phyloP scores from a whole-genome alignment of 2,113 vertebrate species.

The Hucho hucho region DNA sequence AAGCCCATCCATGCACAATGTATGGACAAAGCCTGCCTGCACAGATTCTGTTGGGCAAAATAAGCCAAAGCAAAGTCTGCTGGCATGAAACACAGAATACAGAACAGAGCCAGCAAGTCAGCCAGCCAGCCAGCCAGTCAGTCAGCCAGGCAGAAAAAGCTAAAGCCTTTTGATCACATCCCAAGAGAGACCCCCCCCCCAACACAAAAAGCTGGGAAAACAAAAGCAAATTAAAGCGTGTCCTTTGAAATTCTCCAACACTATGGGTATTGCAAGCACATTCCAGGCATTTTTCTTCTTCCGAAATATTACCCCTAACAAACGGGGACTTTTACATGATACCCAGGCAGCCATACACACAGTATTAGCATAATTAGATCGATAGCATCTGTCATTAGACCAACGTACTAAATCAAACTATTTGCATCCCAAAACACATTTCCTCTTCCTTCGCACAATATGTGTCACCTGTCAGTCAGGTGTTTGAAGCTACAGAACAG shows the following conservation, averaged over 20 bases:
- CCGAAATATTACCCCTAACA: neutral
- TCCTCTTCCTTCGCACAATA: neutral
- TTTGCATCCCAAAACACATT: no score
- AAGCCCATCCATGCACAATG: neutral
- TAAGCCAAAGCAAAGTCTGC: conserved; percentile 4
- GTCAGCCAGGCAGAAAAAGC: conserved; percentile 36
- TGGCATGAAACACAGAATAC: conserved; percentile 7
- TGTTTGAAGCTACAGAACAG: conserved; percentile 14
- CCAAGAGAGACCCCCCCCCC: conserved; percentile 22
- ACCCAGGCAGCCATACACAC: conserved; percentile 13
- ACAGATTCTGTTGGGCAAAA: neutral
- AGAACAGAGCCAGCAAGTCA: conserved; percentile 7
- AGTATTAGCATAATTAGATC: neutral
- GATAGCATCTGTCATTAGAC: conserved; percentile 10
- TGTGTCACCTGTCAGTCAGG: neutral
- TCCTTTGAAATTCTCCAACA: conserved; percentile 13
- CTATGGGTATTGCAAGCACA: conserved; percentile 13
- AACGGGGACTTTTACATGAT: conserved; percentile 27
- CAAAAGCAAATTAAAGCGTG: conserved; percentile 45
- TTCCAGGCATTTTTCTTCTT: conserved; percentile 1
- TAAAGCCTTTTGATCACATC: conserved; percentile 39
- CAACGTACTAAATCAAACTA: no score
- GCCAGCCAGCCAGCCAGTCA: conserved; percentile 11
- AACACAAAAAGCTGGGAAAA: conserved; percentile 37
- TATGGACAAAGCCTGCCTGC: neutral